Evolutionary conservation across 2,797 vertebrate species (phyloP), one percentile per base, ranked within the genome.

Genomic region (Enteromius thamalakanensis): DNA sequence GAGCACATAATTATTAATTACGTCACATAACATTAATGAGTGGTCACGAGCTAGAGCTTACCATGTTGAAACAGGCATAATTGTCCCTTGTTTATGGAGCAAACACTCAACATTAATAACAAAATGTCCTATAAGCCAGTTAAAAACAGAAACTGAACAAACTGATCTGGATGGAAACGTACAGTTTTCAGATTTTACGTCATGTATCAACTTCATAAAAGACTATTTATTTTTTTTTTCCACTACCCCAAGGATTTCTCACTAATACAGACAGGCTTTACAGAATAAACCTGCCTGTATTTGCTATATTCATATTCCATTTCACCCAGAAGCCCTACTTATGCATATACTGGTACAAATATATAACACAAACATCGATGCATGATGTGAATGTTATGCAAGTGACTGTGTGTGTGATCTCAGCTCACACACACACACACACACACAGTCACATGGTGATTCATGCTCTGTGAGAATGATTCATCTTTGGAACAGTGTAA

Each of bases 381-480:
- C 9, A 1, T 64, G 58, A 21, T 64, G 55, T 19, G 37, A 26
- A 32, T 70, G 68, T 74, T 76, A 55, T 32, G 14, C 70, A 69
- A 82, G 75, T 76, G 71, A 45, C 45, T 81, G 55, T 84, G 53
- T 71, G 81, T 76, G 53, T 58, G 72, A 77, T 82, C 77, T 81
- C 84, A 77, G 84, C 69, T 85, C 80, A 40, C 37, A 40, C 40
- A 40, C 37, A 40, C 40, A 40, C 37, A 40, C 32, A 37, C 40
- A 37, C 34, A 40, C 8, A 40, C 40, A 40, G 40, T 40, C 40
- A 40, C 40, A 77, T 65, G 90, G 90, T 93, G 93, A 93, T 91
- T 93, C 92, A 94, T 90, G 89, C 88, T 86, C 85, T 87, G 91
- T 87, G 87, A 93, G 92, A 90, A 94, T 93, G 92, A 93, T 93